Evolutionary conservation across 2,888 invertebrate genomes (phyloP), one percentile per base, ranked within the genome.

Genomic region (Drosophila seclusa): DNA sequence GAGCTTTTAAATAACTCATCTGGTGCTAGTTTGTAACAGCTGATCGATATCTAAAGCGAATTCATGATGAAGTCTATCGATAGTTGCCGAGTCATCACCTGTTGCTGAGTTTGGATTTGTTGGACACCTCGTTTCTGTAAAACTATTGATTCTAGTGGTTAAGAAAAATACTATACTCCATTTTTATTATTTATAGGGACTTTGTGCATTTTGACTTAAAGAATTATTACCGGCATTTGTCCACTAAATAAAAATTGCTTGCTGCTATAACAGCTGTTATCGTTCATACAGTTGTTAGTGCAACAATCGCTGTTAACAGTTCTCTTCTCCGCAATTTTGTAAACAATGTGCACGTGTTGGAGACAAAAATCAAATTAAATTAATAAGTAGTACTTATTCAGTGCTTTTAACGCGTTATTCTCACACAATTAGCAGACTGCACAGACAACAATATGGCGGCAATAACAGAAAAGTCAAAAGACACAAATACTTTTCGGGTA

Each of bases 401-500:
- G 34, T 42, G 68, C 16, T 31, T 52, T 36, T 8, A 54, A 36
- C 38, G n/a, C 21, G 11, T 21, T 16, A 16, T 11, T 27, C 3
- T 49, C 38, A 27, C 24, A 36, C 13, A 40, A 45, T 10, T 11
- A 52, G 11, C 45, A 32, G 34, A 45, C 16, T 34, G 27, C 29
- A n/a, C 1, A 32, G 31, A 31, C n/a, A 16, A 8, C 45, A 76
- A 53, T 24, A 89, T 85, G 88, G 78, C 80, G 27, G 61, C 74
- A n/a, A 63, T 80, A 68, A 78, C 82, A 53, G 86, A 89, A 36
- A 95, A 96, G 90, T 96, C 96, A 82, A 97, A 97, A 93, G 94
- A 95, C 72, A 94, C 94, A 0, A 97, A 97, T 89, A 96, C 96
- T 8, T 97, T 97, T 94, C 95, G 96, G 94, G 97, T 97, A 94